phyloP scores from a whole-genome alignment of 2,888 invertebrate species.

The Lasioglossum villosulum region DNA sequence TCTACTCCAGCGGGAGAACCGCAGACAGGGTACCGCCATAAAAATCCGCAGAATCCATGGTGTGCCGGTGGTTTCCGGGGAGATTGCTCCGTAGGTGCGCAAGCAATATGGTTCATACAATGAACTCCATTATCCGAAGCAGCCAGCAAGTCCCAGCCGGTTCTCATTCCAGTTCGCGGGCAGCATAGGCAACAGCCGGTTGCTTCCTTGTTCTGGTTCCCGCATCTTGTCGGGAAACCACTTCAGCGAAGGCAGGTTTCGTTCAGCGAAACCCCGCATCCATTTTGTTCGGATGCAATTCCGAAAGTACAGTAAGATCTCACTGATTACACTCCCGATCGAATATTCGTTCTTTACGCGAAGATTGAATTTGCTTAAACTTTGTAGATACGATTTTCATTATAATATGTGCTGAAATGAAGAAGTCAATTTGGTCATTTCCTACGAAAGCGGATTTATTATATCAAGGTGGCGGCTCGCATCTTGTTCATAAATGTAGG shows the following conservation, averaged over 20 bases:
- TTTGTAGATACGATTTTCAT: too few relatives aligned
- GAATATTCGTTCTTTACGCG: background rate
- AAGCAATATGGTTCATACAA: conserved; percentile 75
- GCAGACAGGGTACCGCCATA: background rate
- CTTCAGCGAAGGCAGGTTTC: conserved; percentile 70
- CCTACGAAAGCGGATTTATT: too few relatives aligned
- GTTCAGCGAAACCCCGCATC: conserved; percentile 55
- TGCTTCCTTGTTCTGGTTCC: conserved; percentile 26
- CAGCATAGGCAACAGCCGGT: conserved; percentile 33
- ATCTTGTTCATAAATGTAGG: conserved; percentile 56
- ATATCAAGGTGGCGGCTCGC: too few relatives aligned
- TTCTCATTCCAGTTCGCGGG: conserved; percentile 35
- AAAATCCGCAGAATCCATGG: conserved; percentile 56
- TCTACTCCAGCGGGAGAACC: background rate
- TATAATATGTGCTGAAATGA: too few relatives aligned
- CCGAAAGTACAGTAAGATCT: background rate
- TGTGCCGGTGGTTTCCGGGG: conserved; percentile 68
- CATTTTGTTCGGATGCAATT: background rate
- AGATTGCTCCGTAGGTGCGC: conserved; percentile 71
- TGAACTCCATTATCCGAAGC: conserved; percentile 69
- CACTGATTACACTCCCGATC: background rate
- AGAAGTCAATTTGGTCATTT: too few relatives aligned
- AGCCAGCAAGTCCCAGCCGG: conserved; percentile 56
- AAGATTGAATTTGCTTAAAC: too few relatives aligned
- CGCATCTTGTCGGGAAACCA: conserved; percentile 15